Base-by-base conservation (phyloP, 2,113 vertebrate genomes). In the Cryptotis parvus region DNA sequence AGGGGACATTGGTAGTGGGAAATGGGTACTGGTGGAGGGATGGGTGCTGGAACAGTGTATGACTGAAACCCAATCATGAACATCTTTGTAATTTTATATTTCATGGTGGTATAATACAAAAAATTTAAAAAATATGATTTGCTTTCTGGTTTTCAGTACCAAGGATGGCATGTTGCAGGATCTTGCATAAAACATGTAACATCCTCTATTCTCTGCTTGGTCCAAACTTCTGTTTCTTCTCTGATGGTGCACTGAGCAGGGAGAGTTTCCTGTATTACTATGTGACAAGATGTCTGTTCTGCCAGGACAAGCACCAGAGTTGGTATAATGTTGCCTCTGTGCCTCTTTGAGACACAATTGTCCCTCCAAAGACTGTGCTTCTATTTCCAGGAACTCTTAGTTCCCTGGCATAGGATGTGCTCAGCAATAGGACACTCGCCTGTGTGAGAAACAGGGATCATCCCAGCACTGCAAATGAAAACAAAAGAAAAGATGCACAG, bases 251-350 rank as follows among this genome's bases (percentile, higher is more conserved):
- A 72, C 24, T 9, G 52, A 66, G 37, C 4, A 8, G 8, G 9
- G 4, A 35, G 10, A 11, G 1, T 18, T 22, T 3, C 9, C 16
- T n/a, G 10, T 10, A 16, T 35, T 26, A 24, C 45, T 1, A 6
- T 11, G 52, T 22, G 70, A 72, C 10, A 31, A 43, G 18, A 55
- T 31, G 24, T 26, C 76, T 29, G 4, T 27, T 18, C 63, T 16
- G 33, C 39, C 27, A 37, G 8, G 0, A 14, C 8, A 0, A 1
- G 22, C 1, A 26, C 29, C 49, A 22, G 29, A 2, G 1, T 6
- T n/a, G 4, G n/a, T 31, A 24, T 33, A 26, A 72, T 9, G 6
- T 31, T 65, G 41, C 63, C 33, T 75, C 69, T 70, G 37, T 24
- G 8, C 20, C 9, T 79, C 81, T 72, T 55, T 33, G 65, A 55